These are phyloP conservation scores for Hystrix cristata DNA, from an alignment of 2,113 vertebrate genomes.

Conservation along the genomic window DNA sequence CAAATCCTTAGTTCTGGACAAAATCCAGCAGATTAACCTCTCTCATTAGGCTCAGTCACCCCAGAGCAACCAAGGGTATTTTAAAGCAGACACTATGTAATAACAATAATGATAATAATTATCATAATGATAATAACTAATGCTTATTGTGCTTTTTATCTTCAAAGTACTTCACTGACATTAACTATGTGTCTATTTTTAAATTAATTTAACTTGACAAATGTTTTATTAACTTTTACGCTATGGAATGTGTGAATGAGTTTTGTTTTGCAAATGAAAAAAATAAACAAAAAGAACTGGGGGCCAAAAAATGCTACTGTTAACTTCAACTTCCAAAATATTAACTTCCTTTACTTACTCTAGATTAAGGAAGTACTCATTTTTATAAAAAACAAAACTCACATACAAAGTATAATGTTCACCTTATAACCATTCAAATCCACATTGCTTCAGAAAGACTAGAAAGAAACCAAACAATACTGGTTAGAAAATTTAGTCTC, in stretches of 20 bases:
- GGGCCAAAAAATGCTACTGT: background rate
- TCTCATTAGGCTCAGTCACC: conserved; percentile 71
- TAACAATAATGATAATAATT: conserved; percentile 85
- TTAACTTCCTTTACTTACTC: background rate
- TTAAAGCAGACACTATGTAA: conserved; percentile 84
- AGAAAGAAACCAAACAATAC: background rate
- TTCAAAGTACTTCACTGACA: conserved; percentile 80
- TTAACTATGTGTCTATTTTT: conserved; percentile 75
- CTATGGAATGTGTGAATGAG: conserved; percentile 55
- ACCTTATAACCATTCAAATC: background rate
- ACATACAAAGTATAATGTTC: background rate
- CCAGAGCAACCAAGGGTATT: conserved; percentile 71
- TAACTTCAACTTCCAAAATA: background rate
- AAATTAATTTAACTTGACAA: conserved; percentile 80
- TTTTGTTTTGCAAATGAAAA: conserved; percentile 68
- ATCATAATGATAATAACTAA: conserved; percentile 85
- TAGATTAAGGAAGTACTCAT: background rate
- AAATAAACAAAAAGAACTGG: conserved; percentile 8
- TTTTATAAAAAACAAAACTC: conserved; percentile 19
- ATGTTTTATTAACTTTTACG: conserved; percentile 78
- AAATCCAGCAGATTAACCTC: conserved; percentile 71
- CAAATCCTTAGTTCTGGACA: conserved; percentile 64
- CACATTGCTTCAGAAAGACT: background rate
- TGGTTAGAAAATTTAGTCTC: background rate
- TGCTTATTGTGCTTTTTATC: conserved; percentile 84